Evolutionary conservation across 1,140 invertebrate genomes (phyloP).

Genomic region (Ips nitidus): DNA sequence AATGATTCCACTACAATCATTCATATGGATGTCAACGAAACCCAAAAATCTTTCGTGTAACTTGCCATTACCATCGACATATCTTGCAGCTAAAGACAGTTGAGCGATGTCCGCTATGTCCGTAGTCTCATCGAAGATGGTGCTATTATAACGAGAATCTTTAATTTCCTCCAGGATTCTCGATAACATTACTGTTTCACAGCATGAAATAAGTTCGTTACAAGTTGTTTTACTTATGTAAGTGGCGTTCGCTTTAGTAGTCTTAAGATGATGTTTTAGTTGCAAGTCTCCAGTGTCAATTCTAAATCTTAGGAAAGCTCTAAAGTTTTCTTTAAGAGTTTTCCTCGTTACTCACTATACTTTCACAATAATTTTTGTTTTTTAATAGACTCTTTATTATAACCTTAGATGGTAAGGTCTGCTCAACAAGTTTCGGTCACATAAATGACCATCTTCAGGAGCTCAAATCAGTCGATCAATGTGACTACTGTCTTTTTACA

Average conservation of each 20-base stretch:
- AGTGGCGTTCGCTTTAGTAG: conserved; percentile 1
- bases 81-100: neutral
- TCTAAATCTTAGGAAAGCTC: neutral
- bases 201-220: conserved; percentile 3
- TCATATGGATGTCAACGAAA: neutral
- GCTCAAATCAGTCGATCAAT: too few species aligned
- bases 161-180: neutral
- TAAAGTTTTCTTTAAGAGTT: neutral
- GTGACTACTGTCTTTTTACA: too few species aligned
- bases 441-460: too few species aligned
- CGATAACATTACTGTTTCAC: neutral
- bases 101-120: neutral
- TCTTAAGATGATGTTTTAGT: conserved; percentile 2
- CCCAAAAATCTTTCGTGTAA: neutral
- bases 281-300: neutral
- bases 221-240: conserved; percentile 11
- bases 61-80: neutral
- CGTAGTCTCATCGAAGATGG: neutral
- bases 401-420: too few species aligned
- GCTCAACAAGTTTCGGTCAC: too few species aligned
- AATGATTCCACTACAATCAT: too few species aligned
- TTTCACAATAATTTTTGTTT: neutral
- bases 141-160: neutral
- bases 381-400: neutral
- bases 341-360: neutral